A percentile compares a stretch with the other conserved stretches of the same genome.
phyloP scores from a whole-genome alignment of 2,888 invertebrate genomes.

The Anthophora plumipes region DNA sequence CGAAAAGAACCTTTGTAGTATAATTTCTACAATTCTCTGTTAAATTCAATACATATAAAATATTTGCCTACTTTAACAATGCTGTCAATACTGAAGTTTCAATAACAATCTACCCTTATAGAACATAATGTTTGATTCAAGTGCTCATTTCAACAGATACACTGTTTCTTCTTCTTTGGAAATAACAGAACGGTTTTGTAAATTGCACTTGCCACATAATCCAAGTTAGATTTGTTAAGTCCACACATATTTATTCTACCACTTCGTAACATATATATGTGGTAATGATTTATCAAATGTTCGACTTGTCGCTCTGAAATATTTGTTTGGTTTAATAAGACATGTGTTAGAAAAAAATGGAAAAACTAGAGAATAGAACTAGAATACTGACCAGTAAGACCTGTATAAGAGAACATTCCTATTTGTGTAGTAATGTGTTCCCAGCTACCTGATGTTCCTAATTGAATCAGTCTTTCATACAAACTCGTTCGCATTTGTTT shows the following conservation, averaged over 20 bases:
- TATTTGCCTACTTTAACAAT: conserved; percentile 58
- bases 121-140: conserved; percentile 16
- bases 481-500: conserved; percentile 93
- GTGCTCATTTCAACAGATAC: conserved; percentile 58
- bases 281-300: conserved; percentile 91
- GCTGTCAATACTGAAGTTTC: conserved; percentile 21
- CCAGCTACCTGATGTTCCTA: conserved; percentile 97
- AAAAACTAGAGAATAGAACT: conserved; percentile 16
- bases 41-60: conserved; percentile 56
- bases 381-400: conserved; percentile 89
- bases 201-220: conserved; percentile 96
- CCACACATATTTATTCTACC: conserved; percentile 99
- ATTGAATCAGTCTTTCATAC: conserved; percentile 89
- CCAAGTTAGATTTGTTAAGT: conserved; percentile 94
- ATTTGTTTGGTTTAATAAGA: background rate
- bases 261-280: conserved; percentile 96
- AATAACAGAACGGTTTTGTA: conserved; percentile 88
- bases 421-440: conserved; percentile 97
- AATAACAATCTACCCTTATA: conserved; percentile 50
- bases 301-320: conserved; percentile 89
- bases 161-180: conserved; percentile 62
- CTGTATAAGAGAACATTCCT: conserved; percentile 99
- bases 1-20: conserved; percentile 14
- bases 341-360: background rate
- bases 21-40: conserved; percentile 11